These are phyloP conservation scores for Rhizoglyphus robini DNA, from an alignment of 1,140 invertebrate genomes.

Conservation along the genomic window DNA sequence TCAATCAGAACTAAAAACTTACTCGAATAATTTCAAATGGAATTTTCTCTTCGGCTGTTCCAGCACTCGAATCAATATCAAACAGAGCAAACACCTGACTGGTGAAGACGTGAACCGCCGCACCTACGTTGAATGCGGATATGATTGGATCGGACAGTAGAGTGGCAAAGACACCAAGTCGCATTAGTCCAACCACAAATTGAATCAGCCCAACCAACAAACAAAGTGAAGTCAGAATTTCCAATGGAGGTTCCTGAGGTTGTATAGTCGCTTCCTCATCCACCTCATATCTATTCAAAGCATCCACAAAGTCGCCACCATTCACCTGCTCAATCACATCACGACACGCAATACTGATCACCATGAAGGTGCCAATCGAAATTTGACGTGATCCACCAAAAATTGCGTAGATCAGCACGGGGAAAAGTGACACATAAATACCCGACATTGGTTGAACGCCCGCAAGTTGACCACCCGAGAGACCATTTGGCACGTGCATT, in stretches of 20 bases:
- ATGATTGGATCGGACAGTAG: slow-evolving; percentile 38
- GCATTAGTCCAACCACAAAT: slow-evolving; percentile 31
- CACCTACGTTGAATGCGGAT: slow-evolving; percentile 38
- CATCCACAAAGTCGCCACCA: neutral
- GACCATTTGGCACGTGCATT: slow-evolving; percentile 85
- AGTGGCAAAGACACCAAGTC: slow-evolving; percentile 36
- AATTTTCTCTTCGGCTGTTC: neutral
- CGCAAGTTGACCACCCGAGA: slow-evolving; percentile 77
- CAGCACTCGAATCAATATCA: slow-evolving; percentile 30
- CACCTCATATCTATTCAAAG: neutral
- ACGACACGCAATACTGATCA: slow-evolving; percentile 10
- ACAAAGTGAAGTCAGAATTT: neutral
- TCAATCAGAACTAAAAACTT: neutral
- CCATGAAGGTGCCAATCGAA: slow-evolving; percentile 72
- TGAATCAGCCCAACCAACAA: slow-evolving; percentile 9
- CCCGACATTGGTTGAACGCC: slow-evolving; percentile 73
- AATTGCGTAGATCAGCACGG: slow-evolving; percentile 70
- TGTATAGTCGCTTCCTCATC: neutral
- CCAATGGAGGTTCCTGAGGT: neutral
- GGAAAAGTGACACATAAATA: slow-evolving; percentile 88
- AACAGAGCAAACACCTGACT: slow-evolving; percentile 38
- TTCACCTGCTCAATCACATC: neutral
- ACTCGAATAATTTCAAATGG: neutral
- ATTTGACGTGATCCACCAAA: slow-evolving; percentile 80
- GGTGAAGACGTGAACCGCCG: slow-evolving; percentile 38